These are phyloP conservation scores for Ceraclea dissimilis DNA, from an alignment of 2,888 invertebrate genomes.

Conservation along the genomic window DNA sequence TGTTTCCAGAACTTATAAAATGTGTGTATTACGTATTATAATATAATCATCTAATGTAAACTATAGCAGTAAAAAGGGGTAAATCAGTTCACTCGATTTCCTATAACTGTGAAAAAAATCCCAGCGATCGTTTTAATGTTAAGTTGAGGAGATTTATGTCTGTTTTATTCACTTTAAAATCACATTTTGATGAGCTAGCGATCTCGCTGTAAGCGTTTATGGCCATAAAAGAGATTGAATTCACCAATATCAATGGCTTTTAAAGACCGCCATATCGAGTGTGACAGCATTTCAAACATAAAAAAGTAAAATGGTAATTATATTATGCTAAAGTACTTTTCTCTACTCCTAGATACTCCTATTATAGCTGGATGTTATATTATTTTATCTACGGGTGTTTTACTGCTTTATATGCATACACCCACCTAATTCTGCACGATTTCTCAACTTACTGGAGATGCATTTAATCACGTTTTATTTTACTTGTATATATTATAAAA, in stretches of 20 bases:
- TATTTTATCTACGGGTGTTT: too few relatives aligned
- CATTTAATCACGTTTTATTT: too few relatives aligned
- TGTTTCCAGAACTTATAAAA: too few relatives aligned
- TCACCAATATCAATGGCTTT: slow-evolving; percentile 17
- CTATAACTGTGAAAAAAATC: slow-evolving; percentile 2
- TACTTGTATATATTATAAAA: too few relatives aligned
- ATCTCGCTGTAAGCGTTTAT: slow-evolving; percentile 15
- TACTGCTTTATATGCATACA: too few relatives aligned
- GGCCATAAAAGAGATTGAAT: slow-evolving; percentile 24
- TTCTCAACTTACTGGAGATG: too few relatives aligned
- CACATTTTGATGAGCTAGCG: slow-evolving; percentile 24
- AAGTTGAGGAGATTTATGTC: slow-evolving; percentile 9
- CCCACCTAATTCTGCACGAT: too few relatives aligned
- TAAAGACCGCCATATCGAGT: slow-evolving; percentile 11
- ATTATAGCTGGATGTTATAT: too few relatives aligned
- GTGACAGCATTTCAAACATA: background rate
- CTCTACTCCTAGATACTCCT: too few relatives aligned
- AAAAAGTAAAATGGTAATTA: background rate
- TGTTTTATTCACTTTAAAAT: slow-evolving; percentile 25
- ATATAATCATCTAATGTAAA: too few relatives aligned
- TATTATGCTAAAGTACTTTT: background rate
- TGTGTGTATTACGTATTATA: too few relatives aligned
- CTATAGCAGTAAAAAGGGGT: background rate
- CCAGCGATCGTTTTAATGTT: background rate
- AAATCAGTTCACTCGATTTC: background rate